Evolutionary conservation across 2,888 invertebrate genomes (phyloP).

Genomic region (Drosophila maculinotata): DNA sequence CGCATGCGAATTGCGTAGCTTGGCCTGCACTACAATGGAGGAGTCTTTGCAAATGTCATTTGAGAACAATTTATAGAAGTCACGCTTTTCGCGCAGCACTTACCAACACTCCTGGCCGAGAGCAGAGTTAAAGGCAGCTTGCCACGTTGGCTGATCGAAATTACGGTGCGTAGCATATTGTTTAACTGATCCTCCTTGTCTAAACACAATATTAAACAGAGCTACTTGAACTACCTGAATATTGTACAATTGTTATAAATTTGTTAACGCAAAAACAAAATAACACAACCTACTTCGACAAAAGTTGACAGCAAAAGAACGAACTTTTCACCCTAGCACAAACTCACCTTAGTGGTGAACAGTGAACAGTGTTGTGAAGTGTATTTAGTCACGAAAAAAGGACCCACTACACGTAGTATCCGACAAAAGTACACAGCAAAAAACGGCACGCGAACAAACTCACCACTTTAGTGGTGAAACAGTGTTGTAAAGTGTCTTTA

Average conservation of each 20-base stretch:
- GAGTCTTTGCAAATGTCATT: background rate
- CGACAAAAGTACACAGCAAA: too few relatives aligned
- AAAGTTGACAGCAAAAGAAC: conserved; percentile 44
- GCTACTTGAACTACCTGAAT: conserved; percentile 27
- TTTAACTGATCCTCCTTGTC: background rate
- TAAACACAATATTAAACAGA: conserved; percentile 24
- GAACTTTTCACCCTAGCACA: conserved; percentile 2
- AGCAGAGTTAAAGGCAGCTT: conserved; percentile 9
- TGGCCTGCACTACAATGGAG: background rate
- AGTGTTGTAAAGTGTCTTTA: background rate
- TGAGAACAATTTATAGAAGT: background rate
- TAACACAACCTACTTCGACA: conserved; percentile 19
- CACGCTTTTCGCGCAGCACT: conserved; percentile 7
- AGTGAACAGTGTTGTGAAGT: conserved; percentile 29
- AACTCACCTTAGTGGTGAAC: conserved; percentile 21
- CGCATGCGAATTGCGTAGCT: conserved; percentile 1
- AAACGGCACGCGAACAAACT: conserved; percentile 17
- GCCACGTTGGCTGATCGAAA: conserved; percentile 25
- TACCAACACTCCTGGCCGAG: conserved; percentile 22
- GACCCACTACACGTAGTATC: background rate
- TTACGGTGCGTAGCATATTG: conserved; percentile 41
- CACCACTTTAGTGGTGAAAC: conserved; percentile 16
- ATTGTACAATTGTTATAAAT: conserved; percentile 18
- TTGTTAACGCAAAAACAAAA: background rate
- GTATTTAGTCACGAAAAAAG: background rate